A percentile compares a stretch with the other conserved stretches of the same genome.
phyloP scores from a whole-genome alignment of 1,140 invertebrate species.

The Lordiphosa clarofinis region DNA sequence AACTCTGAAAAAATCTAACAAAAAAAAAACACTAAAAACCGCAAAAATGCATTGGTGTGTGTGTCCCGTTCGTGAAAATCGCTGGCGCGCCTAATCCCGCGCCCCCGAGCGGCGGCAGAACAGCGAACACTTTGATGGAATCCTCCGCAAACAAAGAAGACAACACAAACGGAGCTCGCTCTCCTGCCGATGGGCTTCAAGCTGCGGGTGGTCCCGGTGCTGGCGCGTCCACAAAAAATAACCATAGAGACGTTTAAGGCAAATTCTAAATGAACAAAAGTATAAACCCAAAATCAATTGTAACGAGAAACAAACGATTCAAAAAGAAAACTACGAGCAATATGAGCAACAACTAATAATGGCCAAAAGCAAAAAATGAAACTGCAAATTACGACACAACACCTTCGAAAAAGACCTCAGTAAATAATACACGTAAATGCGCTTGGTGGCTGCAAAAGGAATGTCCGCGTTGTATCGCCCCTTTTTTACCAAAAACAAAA shows the following conservation, averaged over 20 bases:
- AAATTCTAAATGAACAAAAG: slow-evolving; percentile 77
- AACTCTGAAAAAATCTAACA: slow-evolving; percentile 49
- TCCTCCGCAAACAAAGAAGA: slow-evolving; percentile 1
- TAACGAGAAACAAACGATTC: slow-evolving; percentile 68
- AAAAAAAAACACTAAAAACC: slow-evolving; percentile 64
- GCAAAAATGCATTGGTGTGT: slow-evolving; percentile 74
- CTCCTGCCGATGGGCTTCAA: slow-evolving; percentile 8
- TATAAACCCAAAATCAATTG: slow-evolving; percentile 73
- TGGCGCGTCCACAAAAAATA: slow-evolving; percentile 70
- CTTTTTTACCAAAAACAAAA: slow-evolving; percentile 37
- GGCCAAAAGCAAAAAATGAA: slow-evolving; percentile 73
- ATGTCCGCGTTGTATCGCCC: slow-evolving; percentile 70
- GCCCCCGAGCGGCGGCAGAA: slow-evolving; percentile 11
- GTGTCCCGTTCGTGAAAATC: slow-evolving; percentile 75
- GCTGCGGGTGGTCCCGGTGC: slow-evolving; percentile 15
- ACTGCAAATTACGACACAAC: slow-evolving; percentile 78
- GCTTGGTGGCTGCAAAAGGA: slow-evolving; percentile 66
- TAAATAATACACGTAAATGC: slow-evolving; percentile 63
- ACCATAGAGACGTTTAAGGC: slow-evolving; percentile 77
- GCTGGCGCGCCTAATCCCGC: slow-evolving; percentile 48
- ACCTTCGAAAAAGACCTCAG: slow-evolving; percentile 76
- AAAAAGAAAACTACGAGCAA: slow-evolving; percentile 30
- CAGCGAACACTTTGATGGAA: slow-evolving; percentile 7
- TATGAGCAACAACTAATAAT: slow-evolving; percentile 74
- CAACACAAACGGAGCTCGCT: not conserved